phyloP scores from a whole-genome alignment of 2,113 vertebrate species.

The Sterna hirundo region DNA sequence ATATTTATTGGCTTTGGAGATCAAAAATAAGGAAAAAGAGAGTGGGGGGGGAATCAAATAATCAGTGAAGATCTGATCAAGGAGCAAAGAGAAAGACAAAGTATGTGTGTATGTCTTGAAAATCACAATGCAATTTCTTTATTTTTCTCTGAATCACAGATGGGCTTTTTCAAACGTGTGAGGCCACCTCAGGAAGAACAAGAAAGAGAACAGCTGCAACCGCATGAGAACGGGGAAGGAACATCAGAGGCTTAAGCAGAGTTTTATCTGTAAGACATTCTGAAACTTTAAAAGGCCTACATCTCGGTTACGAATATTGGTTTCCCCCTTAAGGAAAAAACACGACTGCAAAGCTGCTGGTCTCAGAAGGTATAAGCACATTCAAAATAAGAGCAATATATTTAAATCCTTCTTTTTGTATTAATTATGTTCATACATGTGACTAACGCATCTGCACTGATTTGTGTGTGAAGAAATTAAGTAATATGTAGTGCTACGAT shows the following conservation, averaged over 20 bases:
- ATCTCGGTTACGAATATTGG: neutral
- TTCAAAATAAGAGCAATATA: conserved; percentile 26
- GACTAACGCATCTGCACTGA: conserved; percentile 33
- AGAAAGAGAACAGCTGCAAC: conserved; percentile 95
- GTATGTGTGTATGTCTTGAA: neutral
- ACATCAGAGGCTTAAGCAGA: conserved; percentile 86
- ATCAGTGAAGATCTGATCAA: neutral
- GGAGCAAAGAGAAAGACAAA: neutral
- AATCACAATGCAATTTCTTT: neutral
- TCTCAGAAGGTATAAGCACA: neutral
- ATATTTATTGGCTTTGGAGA: neutral
- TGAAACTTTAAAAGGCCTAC: neutral
- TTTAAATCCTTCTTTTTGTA: neutral
- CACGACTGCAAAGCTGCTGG: conserved; percentile 14
- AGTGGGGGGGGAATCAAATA: neutral
- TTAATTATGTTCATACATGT: neutral
- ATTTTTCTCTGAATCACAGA: conserved; percentile 65
- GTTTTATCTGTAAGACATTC: conserved; percentile 45
- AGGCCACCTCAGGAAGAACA: conserved; percentile 94
- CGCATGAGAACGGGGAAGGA: conserved; percentile 90
- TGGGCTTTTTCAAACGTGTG: conserved; percentile 97
- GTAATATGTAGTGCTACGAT: neutral
- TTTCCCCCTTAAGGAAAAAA: conserved; percentile 1
- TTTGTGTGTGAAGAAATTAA: neutral
- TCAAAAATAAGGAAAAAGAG: neutral